A percentile compares a stretch with the other conserved stretches of the same genome.
Conservation (phyloP, 1,140 invertebrate genomes). For the Caenorhabditis latens region DNA sequence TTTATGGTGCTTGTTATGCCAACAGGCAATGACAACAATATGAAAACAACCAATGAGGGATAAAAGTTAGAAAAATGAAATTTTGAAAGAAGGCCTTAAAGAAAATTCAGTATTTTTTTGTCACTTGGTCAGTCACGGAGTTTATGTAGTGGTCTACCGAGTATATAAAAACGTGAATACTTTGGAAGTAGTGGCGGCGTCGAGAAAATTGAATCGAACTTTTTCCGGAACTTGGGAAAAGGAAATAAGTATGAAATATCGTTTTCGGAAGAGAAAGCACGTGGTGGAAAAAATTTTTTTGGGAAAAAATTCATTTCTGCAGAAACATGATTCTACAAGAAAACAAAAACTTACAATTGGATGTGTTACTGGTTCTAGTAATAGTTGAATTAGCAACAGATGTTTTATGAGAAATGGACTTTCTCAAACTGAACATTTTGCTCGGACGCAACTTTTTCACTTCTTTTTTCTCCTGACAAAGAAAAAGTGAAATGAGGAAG, state of each 20-base stretch:
- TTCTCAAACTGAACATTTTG: constrained; percentile 29
- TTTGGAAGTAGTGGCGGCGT: background rate
- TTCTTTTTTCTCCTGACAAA: background rate
- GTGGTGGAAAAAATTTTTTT: background rate
- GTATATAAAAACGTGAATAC: background rate
- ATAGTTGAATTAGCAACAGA: constrained; percentile 35
- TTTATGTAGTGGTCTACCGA: constrained; percentile 23
- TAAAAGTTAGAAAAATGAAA: background rate
- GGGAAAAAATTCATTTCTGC: no score
- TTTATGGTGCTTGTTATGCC: background rate
- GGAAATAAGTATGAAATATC: constrained; percentile 14
- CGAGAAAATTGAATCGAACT: constrained; percentile 39
- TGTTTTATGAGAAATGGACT: constrained; percentile 23
- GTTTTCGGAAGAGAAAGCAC: background rate
- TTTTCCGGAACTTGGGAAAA: background rate
- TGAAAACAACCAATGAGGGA: constrained; percentile 3
- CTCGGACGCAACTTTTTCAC: background rate
- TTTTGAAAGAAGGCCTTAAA: background rate
- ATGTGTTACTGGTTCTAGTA: constrained; percentile 19
- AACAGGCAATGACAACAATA: background rate
- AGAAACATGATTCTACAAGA: background rate
- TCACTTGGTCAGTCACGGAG: background rate
- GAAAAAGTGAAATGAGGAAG: background rate
- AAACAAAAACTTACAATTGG: background rate
- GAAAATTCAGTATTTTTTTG: no score